phyloP scores from a whole-genome alignment of 2,888 invertebrate genomes.

The Pomacea canaliculata region DNA sequence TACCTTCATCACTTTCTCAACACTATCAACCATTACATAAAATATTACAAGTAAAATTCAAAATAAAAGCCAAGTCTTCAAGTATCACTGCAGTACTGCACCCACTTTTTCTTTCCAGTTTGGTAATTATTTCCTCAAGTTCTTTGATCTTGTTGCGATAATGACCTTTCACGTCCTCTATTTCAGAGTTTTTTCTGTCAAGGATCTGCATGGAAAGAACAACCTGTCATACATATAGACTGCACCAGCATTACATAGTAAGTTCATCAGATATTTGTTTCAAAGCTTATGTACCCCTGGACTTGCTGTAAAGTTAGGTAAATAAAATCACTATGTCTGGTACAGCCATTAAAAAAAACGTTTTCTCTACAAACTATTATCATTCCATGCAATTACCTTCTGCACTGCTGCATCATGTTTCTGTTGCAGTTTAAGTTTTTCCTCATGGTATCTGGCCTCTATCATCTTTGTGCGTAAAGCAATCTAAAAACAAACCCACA shows the following conservation, averaged over 20 bases:
- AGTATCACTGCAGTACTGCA: background rate
- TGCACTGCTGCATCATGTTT: slow-evolving; percentile 68
- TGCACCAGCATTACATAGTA: background rate
- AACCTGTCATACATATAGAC: background rate
- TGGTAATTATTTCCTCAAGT: slow-evolving; percentile 59
- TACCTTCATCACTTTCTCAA: too few species aligned
- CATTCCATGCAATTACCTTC: slow-evolving; percentile 49
- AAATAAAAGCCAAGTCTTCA: too few species aligned
- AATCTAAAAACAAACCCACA: slow-evolving; percentile 22
- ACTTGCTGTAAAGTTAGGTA: background rate
- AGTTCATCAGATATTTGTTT: background rate
- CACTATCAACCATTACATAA: too few species aligned
- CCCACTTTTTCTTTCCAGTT: slow-evolving; percentile 65
- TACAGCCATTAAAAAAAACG: too few species aligned
- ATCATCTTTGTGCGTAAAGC: slow-evolving; percentile 63
- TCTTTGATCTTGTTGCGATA: slow-evolving; percentile 64
- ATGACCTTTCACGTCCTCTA: slow-evolving; percentile 66
- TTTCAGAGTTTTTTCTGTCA: slow-evolving; percentile 67
- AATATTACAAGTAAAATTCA: too few species aligned
- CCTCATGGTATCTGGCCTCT: slow-evolving; percentile 68
- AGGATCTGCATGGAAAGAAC: slow-evolving; percentile 53
- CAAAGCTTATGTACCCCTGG: background rate
- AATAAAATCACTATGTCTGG: too few species aligned
- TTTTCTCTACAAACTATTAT: too few species aligned
- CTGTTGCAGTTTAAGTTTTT: slow-evolving; percentile 67